Percentiles rank a stretch among this genome's conserved stretches.
Evolutionary conservation across 2,113 vertebrate species (phyloP).

Genomic region (Marcusenius ussheri): DNA sequence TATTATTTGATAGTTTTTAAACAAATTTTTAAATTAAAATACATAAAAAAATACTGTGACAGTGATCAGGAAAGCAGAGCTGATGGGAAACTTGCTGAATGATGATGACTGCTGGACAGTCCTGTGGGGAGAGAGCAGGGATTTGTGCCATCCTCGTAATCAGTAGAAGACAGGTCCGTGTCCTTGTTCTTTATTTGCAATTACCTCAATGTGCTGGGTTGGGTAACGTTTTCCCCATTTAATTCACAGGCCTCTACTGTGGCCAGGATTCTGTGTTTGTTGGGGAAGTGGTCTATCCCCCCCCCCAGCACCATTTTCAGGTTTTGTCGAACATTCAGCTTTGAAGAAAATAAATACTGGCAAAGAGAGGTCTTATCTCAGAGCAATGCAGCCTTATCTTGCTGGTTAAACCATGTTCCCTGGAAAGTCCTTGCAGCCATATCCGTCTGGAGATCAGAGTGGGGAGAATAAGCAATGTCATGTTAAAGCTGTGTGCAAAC

Average conservation of each 20-base stretch:
- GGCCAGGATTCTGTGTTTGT: background rate
- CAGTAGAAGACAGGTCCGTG: background rate
- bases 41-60: no score
- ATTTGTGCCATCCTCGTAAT: background rate
- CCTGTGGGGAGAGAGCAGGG: background rate
- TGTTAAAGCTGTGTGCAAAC: slow-evolving; percentile 39
- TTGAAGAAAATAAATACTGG: slow-evolving; percentile 54
- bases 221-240: background rate
- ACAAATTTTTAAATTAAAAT: no score
- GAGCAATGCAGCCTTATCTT: slow-evolving; percentile 49
- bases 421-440: slow-evolving; percentile 51
- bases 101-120: background rate
- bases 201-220: background rate
- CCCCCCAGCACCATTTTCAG: slow-evolving; percentile 35
- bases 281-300: no score
- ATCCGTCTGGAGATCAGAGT: slow-evolving; percentile 45
- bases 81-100: background rate
- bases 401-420: slow-evolving; percentile 52
- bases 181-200: background rate
- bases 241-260: background rate
- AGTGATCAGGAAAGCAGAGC: no score
- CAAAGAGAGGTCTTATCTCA: slow-evolving; percentile 52
- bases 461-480: slow-evolving; percentile 49
- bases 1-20: background rate
- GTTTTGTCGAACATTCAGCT: slow-evolving; percentile 53